Percentiles rank a stretch among this genome's conserved stretches.
Conservation (phyloP, 2,797 vertebrate species). For the Sitta carolinensis region DNA sequence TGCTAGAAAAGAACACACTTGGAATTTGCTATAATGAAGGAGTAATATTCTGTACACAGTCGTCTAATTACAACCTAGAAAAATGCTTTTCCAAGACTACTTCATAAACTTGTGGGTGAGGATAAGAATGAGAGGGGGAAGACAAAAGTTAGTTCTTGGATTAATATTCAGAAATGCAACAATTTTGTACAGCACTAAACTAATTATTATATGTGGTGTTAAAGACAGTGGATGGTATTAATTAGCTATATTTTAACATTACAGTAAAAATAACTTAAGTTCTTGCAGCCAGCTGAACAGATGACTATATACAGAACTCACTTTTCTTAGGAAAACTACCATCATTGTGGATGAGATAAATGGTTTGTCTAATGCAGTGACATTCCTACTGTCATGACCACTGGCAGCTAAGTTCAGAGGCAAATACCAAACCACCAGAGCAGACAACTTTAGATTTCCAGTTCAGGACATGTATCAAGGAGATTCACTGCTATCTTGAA, state of each 20-base stretch:
- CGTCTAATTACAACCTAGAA: conserved; percentile 12
- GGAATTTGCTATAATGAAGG: conserved; percentile 1
- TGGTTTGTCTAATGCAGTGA: neutral
- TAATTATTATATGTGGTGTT: neutral
- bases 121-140: neutral
- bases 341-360: neutral
- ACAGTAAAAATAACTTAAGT: neutral
- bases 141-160: neutral
- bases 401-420: neutral
- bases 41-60: conserved; percentile 4
- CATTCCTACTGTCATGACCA: neutral
- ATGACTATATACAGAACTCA: neutral
- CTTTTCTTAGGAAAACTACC: neutral
- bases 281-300: neutral
- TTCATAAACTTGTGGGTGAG: neutral
- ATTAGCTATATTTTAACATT: neutral
- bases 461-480: neutral
- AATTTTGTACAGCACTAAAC: neutral
- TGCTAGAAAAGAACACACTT: neutral
- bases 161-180: neutral
- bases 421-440: neutral
- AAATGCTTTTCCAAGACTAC: neutral
- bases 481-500: neutral
- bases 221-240: neutral
- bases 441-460: neutral